Evolutionary conservation across 1,140 invertebrate species (phyloP).

Genomic region (Pogonomyrmex barbatus): DNA sequence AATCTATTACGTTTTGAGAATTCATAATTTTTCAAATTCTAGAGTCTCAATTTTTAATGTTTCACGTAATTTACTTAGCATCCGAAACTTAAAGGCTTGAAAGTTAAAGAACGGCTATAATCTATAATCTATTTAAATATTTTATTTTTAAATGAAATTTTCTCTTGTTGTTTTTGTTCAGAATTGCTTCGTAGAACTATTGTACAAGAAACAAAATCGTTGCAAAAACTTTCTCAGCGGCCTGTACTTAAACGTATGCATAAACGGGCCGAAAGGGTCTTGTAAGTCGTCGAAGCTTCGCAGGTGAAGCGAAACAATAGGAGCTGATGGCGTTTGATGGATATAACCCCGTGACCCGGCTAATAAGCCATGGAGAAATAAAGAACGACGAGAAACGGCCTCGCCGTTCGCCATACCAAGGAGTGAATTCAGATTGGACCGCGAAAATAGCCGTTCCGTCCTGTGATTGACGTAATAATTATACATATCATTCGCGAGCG

Average conservation of each 20-base stretch:
- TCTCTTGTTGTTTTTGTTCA: neutral
- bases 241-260: conserved; percentile 67
- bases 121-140: too few species aligned
- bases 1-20: conserved; percentile 4
- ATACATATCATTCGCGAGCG: conserved; percentile 54
- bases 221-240: conserved; percentile 42
- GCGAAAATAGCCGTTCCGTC: conserved; percentile 46
- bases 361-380: conserved; percentile 75
- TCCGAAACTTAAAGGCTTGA: neutral
- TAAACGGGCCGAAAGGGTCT: conserved; percentile 45
- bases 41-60: neutral
- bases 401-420: conserved; percentile 50
- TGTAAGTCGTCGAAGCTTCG: conserved; percentile 57
- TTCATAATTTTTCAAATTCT: neutral
- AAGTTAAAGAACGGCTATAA: neutral
- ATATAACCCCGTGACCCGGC: conserved; percentile 76
- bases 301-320: conserved; percentile 76
- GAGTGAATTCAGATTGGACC: conserved; percentile 64
- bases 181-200: neutral
- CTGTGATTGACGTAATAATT: conserved; percentile 74
- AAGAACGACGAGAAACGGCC: conserved; percentile 65
- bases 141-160: neutral
- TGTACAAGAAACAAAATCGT: neutral
- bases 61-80: neutral
- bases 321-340: conserved; percentile 77